Percentiles rank a stretch among this genome's conserved stretches.
Conservation (phyloP, 2,797 vertebrate species). For the Cetoscarus ocellatus region DNA sequence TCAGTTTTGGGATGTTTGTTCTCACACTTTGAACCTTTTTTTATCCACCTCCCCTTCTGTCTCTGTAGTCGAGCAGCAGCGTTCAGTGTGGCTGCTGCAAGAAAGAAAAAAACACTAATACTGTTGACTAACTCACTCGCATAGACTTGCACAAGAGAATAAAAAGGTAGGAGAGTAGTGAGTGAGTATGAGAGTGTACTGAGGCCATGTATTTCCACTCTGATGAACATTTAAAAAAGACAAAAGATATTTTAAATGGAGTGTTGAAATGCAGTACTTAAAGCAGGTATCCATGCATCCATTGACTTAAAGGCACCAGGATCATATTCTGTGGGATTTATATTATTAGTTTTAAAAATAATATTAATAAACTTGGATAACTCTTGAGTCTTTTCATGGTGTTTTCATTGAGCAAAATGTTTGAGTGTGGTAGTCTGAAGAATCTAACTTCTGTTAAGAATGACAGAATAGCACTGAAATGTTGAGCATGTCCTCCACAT, state of each 20-base stretch:
- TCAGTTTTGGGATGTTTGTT: constrained; percentile 67
- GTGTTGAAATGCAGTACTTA: constrained; percentile 93
- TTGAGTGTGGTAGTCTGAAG: background rate
- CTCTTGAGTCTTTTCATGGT: constrained; percentile 87
- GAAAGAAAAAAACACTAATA: constrained; percentile 94
- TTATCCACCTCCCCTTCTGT: constrained; percentile 74
- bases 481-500: too few relatives aligned
- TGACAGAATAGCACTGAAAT: too few relatives aligned
- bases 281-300: constrained; percentile 93
- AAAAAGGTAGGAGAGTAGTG: constrained; percentile 84
- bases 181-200: constrained; percentile 87
- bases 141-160: constrained; percentile 95
- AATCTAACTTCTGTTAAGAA: too few relatives aligned
- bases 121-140: constrained; percentile 94
- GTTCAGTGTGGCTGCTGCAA: constrained; percentile 85
- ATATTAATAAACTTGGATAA: constrained; percentile 99
- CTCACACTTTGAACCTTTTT: constrained; percentile 81
- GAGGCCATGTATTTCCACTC: constrained; percentile 91
- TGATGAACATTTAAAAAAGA: constrained; percentile 75
- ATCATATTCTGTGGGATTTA: constrained; percentile 92
- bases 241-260: constrained; percentile 86
- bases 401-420: constrained; percentile 23
- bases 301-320: constrained; percentile 91
- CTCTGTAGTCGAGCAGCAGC: constrained; percentile 75
- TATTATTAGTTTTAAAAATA: constrained; percentile 92